Percentiles rank a stretch among this genome's conserved stretches.
Conservation (phyloP, 2,888 invertebrate species). For the Amphimallon solstitiale region DNA sequence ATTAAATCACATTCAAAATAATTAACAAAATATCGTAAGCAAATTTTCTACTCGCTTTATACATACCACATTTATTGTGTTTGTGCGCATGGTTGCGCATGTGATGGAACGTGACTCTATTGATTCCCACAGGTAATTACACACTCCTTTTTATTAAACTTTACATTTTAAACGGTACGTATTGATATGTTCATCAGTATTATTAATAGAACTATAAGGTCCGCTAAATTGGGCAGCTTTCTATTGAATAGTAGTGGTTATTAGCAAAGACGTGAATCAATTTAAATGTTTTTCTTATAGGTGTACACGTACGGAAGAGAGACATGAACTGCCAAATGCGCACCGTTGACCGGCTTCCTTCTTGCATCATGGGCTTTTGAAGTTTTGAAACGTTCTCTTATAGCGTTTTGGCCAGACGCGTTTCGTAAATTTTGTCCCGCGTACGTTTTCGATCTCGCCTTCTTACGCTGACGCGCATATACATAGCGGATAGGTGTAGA, state of each 20-base stretch:
- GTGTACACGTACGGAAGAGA: background rate
- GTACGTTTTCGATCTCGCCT: no score
- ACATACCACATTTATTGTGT: no score
- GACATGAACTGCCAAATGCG: no score
- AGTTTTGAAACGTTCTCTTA: constrained; percentile 8
- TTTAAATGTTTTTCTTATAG: constrained; percentile 10
- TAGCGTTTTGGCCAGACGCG: no score
- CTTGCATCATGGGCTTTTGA: constrained; percentile 17
- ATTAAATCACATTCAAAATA: background rate
- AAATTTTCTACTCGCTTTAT: no score
- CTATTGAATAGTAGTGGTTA: constrained; percentile 3
- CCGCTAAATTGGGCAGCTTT: constrained; percentile 7
- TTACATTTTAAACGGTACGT: background rate
- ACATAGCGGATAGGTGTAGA: background rate
- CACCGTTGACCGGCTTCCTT: background rate
- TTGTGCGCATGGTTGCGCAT: no score
- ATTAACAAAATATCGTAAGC: no score
- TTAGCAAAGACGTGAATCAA: constrained; percentile 16
- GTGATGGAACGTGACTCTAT: no score
- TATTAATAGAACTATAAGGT: background rate
- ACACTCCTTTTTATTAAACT: constrained; percentile 5
- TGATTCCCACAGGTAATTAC: background rate
- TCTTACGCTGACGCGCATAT: background rate
- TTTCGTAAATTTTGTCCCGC: no score
- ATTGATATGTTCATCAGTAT: constrained; percentile 3